Evolutionary conservation across 2,888 invertebrate species (phyloP).

Genomic region (Apantesis nais): DNA sequence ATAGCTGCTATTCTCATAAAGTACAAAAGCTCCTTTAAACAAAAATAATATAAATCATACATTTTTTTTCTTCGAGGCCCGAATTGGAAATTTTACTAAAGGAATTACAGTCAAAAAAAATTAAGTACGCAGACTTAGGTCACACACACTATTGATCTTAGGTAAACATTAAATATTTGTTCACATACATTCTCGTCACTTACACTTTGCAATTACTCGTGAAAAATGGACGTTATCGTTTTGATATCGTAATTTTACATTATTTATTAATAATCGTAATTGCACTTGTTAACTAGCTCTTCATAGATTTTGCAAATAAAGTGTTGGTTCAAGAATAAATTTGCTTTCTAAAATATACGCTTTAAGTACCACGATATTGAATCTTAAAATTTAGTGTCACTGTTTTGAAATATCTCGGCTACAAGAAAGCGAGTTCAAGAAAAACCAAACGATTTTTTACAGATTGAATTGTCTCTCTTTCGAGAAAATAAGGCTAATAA

Average conservation of each 20-base stretch:
- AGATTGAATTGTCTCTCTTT: neutral
- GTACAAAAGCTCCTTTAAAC: conserved; percentile 10
- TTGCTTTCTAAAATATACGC: neutral
- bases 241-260: conserved; percentile 66
- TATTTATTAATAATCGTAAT: conserved; percentile 67
- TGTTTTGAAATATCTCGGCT: neutral
- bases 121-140: conserved; percentile 37
- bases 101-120: conserved; percentile 18
- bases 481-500: neutral
- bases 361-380: neutral
- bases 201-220: conserved; percentile 65
- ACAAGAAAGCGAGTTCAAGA: neutral
- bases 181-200: conserved; percentile 51
- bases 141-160: conserved; percentile 31
- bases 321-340: conserved; percentile 44
- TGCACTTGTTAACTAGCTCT: conserved; percentile 75
- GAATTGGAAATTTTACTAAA: neutral
- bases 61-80: neutral
- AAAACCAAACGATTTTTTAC: neutral
- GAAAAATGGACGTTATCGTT: conserved; percentile 75
- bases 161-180: conserved; percentile 35
- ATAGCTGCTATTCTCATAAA: conserved; percentile 16
- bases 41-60: conserved; percentile 3
- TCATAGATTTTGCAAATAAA: conserved; percentile 59
- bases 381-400: neutral